A percentile compares a stretch with the other conserved stretches of the same genome.
phyloP scores from a whole-genome alignment of 2,797 vertebrate species.

The Coreius guichenoti region DNA sequence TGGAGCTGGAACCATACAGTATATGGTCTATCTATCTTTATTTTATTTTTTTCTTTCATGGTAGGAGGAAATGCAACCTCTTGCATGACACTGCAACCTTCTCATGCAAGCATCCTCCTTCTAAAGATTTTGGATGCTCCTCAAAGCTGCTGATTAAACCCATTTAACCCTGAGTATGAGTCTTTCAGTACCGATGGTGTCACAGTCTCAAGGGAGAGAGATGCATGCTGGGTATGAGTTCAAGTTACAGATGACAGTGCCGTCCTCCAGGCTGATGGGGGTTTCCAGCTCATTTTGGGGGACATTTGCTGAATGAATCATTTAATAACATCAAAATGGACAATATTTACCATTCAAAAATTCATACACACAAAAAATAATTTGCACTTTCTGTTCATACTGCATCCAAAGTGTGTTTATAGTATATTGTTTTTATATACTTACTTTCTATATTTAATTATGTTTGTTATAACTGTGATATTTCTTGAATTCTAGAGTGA shows the following conservation, averaged over 20 bases:
- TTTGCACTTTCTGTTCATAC: neutral
- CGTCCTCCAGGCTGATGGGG: constrained; percentile 39
- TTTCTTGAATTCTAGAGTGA: constrained; percentile 26
- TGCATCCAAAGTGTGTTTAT: neutral
- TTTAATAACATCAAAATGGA: neutral
- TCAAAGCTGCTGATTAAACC: neutral
- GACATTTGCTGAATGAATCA: constrained; percentile 1
- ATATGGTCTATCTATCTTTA: neutral
- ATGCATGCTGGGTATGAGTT: constrained; percentile 54
- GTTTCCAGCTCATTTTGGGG: constrained; percentile 43
- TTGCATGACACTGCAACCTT: constrained; percentile 15
- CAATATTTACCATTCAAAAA: neutral
- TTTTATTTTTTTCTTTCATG: neutral
- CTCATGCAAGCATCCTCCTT: neutral
- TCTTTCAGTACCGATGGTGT: neutral
- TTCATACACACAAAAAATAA: neutral
- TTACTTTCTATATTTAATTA: neutral
- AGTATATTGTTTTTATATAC: neutral
- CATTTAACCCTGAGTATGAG: neutral
- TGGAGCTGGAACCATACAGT: neutral
- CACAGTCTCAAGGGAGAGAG: constrained; percentile 10
- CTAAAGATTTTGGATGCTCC: constrained; percentile 3
- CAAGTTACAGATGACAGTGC: constrained; percentile 62
- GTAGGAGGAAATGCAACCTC: neutral
- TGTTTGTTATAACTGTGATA: neutral